A percentile compares a stretch with the other conserved stretches of the same genome.
Conservation (phyloP, 2,113 vertebrate genomes). For the Xiphias gladius region DNA sequence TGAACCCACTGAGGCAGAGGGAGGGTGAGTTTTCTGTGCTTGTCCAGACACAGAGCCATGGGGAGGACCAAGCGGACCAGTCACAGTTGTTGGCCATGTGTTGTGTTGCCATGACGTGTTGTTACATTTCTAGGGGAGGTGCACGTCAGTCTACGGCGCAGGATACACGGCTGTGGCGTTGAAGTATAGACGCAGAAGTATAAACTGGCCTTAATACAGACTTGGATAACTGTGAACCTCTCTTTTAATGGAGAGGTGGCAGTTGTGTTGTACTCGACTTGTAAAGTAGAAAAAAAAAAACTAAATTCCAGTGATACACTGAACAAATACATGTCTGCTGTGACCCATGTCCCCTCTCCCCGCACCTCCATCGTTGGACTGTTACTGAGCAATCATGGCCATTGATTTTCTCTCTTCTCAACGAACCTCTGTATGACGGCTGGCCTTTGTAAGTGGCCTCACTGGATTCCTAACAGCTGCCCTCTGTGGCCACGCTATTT, state of each 20-base stretch:
- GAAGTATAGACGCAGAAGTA: too few species aligned
- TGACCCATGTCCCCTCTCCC: constrained; percentile 46
- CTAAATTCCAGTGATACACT: constrained; percentile 12
- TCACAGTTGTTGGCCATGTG: too few species aligned
- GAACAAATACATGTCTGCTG: constrained; percentile 34
- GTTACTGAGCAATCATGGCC: constrained; percentile 78
- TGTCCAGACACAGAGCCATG: too few species aligned
- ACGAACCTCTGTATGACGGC: constrained; percentile 70
- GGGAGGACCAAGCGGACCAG: too few species aligned
- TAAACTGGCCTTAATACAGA: too few species aligned
- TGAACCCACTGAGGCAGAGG: too few species aligned
- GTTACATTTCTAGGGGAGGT: too few species aligned
- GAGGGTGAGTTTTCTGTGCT: too few species aligned
- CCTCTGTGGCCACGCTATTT: constrained; percentile 54
- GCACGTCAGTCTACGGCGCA: too few species aligned
- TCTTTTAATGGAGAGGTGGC: background rate
- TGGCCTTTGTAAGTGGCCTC: constrained; percentile 70
- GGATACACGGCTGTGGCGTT: too few species aligned
- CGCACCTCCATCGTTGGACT: constrained; percentile 39
- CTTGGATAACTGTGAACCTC: background rate
- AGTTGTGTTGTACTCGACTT: background rate
- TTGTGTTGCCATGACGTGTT: too few species aligned
- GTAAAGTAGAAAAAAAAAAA: background rate
- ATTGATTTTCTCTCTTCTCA: constrained; percentile 75
- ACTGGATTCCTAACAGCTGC: constrained; percentile 65